Evolutionary conservation across 2,113 vertebrate genomes (phyloP).

Genomic region (Hiodon alosoides): DNA sequence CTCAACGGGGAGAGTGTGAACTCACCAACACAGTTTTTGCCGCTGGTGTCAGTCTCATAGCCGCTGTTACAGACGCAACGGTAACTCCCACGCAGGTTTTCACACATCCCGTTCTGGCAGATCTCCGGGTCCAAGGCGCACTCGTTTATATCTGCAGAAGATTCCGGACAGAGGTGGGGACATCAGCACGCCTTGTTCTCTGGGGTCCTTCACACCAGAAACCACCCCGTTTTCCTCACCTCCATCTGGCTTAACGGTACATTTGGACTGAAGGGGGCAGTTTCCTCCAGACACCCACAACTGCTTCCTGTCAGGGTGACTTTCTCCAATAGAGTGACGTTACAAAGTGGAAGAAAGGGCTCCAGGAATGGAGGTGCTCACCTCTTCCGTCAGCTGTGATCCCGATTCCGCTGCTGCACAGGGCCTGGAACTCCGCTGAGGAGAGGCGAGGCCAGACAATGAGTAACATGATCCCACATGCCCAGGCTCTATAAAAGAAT

Average conservation of each 20-base stretch:
- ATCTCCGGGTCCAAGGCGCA: conserved; percentile 90
- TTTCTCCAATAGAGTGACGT: too few species aligned
- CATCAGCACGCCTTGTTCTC: too few species aligned
- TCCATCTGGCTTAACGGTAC: too few species aligned
- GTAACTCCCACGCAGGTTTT: conserved; percentile 89
- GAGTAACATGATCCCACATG: too few species aligned
- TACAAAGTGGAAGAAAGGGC: neutral
- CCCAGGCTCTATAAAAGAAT: too few species aligned
- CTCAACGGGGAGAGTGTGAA: neutral
- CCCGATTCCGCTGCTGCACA: conserved; percentile 82
- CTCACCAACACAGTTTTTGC: conserved; percentile 84
- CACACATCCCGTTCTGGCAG: conserved; percentile 90
- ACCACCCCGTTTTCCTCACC: too few species aligned
- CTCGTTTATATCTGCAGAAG: conserved; percentile 86
- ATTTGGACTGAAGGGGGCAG: too few species aligned
- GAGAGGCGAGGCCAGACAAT: conserved; percentile 23
- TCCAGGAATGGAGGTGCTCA: conserved; percentile 33
- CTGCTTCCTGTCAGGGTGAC: too few species aligned
- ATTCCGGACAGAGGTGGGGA: neutral
- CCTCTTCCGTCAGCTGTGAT: conserved; percentile 78
- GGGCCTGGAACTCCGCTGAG: conserved; percentile 86
- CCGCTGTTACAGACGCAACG: conserved; percentile 89
- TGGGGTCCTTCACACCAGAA: too few species aligned
- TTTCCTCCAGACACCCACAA: too few species aligned
- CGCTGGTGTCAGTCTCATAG: conserved; percentile 84